phyloP scores from a whole-genome alignment of 2,797 vertebrate genomes.

The Allobates femoralis region DNA sequence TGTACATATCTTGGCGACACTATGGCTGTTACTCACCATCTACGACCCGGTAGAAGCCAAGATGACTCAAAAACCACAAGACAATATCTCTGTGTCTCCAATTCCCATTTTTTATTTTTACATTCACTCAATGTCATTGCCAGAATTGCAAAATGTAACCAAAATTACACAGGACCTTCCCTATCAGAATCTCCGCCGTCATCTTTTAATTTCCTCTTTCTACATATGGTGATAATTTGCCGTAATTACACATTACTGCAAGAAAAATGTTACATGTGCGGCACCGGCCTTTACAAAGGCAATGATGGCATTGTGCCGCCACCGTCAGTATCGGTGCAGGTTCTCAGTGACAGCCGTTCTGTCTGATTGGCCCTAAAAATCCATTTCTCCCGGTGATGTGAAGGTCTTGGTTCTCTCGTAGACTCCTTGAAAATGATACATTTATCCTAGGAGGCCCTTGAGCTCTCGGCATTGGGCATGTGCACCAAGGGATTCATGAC shows the following conservation, averaged over 20 bases:
- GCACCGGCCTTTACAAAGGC: not conserved
- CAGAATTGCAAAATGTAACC: not conserved
- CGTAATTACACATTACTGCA: not conserved
- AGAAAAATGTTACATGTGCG: not conserved
- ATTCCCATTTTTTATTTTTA: not conserved
- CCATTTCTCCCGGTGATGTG: too few species aligned
- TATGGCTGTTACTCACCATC: not conserved
- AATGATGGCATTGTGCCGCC: not conserved
- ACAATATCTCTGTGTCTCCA: not conserved
- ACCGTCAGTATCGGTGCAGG: too few species aligned
- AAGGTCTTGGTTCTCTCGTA: too few species aligned
- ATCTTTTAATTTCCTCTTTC: not conserved
- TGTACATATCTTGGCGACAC: not conserved
- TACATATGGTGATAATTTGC: not conserved
- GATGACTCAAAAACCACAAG: not conserved
- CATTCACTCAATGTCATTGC: not conserved
- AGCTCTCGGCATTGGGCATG: not conserved
- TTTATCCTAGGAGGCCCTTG: not conserved
- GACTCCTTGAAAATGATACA: not conserved
- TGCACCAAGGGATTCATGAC: not conserved
- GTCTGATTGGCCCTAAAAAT: not conserved
- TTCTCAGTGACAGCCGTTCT: not conserved
- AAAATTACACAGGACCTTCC: not conserved
- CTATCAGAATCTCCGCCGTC: not conserved
- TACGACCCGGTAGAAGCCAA: not conserved